A percentile compares a stretch with the other conserved stretches of the same genome.
These are phyloP conservation scores for Enteromius viviparus DNA, from an alignment of 2,797 vertebrate species.

Conservation along the genomic window DNA sequence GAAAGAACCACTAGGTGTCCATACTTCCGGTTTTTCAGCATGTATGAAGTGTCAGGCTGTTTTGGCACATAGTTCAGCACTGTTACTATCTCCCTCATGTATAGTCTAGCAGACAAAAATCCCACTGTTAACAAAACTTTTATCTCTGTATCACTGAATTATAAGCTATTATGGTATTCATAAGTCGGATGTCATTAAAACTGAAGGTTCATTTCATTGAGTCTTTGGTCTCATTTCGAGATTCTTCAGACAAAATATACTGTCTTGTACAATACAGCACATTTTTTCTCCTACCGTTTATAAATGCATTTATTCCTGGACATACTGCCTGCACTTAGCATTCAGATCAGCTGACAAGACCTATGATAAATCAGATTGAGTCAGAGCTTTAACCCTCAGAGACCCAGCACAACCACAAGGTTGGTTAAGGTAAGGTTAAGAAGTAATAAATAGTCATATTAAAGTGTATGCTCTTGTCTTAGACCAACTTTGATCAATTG, in stretches of 20 bases:
- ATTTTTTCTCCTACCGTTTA: neutral
- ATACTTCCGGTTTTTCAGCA: neutral
- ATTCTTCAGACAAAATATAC: neutral
- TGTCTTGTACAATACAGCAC: neutral
- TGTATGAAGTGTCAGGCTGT: neutral
- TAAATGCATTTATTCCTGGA: neutral
- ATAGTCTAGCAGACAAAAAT: neutral
- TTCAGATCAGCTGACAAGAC: neutral
- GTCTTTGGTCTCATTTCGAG: conserved; percentile 14
- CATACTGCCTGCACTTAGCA: neutral
- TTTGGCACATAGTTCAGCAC: conserved; percentile 2
- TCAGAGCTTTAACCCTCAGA: neutral
- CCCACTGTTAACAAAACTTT: neutral
- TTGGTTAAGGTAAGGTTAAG: too few relatives aligned
- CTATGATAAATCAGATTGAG: conserved; percentile 4
- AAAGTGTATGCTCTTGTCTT: too few relatives aligned
- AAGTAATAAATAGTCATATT: too few relatives aligned
- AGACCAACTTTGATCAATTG: too few relatives aligned
- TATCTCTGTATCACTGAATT: conserved; percentile 20
- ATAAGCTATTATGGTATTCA: conserved; percentile 1
- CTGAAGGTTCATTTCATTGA: neutral
- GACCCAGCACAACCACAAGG: neutral
- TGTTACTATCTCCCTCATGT: neutral
- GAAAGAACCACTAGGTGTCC: conserved; percentile 8
- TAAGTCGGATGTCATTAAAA: neutral